Evolutionary conservation across 2,113 vertebrate species (phyloP), one percentile per base, ranked within the genome.

Genomic region (Rhabdornis inornatus): DNA sequence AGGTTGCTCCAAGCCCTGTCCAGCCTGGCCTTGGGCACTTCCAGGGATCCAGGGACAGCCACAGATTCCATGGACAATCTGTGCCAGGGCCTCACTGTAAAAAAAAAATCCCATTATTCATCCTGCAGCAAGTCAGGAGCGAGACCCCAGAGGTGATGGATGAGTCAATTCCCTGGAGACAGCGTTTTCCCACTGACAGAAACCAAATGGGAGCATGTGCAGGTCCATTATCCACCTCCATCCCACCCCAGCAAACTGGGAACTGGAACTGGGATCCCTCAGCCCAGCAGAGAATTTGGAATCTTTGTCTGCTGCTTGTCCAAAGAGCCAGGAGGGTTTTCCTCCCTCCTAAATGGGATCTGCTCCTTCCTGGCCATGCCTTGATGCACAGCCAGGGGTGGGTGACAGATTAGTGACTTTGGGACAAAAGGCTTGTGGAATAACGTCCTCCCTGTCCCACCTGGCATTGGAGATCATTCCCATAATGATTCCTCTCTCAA

Each of bases 151-250:
- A 21, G 28, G 31, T 20, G 35, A 20, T 11, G 81, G 35, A 20
- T 11, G 81, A 63, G 30, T 20, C 10, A 35, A 3, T 23, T 25
- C 52, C 42, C 31, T 3, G 0, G 31, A 31, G 35, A 37, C 16
- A 6, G 15, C 4, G 6, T 9, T 65, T 53, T 33, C 33, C 39
- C 82, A 50, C 21, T 8, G 39, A 2, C 20, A 66, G 35, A 35
- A 83, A 13, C 5, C 45, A 10, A 13, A 22, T 1, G 37, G 45
- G 39, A 39, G 18, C 1, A 2, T 0, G 39, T 4, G 13, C 63
- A 42, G 39, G 31, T 33, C 65, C 6, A 0, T 49, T 9, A 11
- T 10, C 72, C 72, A 10, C 47, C 31, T 39, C 55, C 83, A 44
- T 3, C 24, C 15, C 45, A 25, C 17, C 37, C 27, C 57, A 61